Evolutionary conservation across 1,140 invertebrate species (phyloP), one percentile per base, ranked within the genome.

Genomic region (Drosophila triauraria): DNA sequence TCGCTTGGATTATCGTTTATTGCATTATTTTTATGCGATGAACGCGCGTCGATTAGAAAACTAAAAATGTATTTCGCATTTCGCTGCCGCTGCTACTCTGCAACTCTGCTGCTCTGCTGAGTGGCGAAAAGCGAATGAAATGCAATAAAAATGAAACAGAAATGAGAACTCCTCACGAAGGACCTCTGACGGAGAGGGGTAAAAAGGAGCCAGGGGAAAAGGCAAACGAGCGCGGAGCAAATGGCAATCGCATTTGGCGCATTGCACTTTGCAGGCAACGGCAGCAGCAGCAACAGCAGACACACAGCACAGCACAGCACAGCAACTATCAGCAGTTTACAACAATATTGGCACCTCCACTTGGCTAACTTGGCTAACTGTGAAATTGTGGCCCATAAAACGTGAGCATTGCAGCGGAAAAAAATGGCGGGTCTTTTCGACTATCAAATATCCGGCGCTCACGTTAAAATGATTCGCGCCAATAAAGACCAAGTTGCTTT

Each of bases 11-110:
- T 90, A 90, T 90, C 85, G 78, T 80, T 90, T 90, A 90, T 90
- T 90, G 82, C 86, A 85, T 90, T 90, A 90, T 90, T 90, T 88
- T 90, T 90, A 90, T 90, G 85, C 85, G 85, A 90, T 90, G 85
- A 90, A 91, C 85, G 85, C 85, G 86, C 85, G 81, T 91, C 85
- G 85, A 90, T 90, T 90, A 90, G 85, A 91, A 72, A 85, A 90
- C 85, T 90, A 91, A 91, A 90, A 90, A 90, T 85, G 85, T 85
- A 81, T 90, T 87, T 84, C 78, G 82, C 63, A 71, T 76, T 80
- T 70, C 50, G 42, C 56, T 15, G 15, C 20, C 20, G 35, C 30
- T 54, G 30, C 46, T 57, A 27, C 35, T 27, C 30, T 59, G 30
- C 42, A 51, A 27, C 35, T 27, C 40, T 20, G 12, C 75, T 44